Percentiles rank a stretch among this genome's conserved stretches.
These are phyloP conservation scores for Ceratotherium simum DNA, from an alignment of 2,113 vertebrate genomes.

Conservation along the genomic window DNA sequence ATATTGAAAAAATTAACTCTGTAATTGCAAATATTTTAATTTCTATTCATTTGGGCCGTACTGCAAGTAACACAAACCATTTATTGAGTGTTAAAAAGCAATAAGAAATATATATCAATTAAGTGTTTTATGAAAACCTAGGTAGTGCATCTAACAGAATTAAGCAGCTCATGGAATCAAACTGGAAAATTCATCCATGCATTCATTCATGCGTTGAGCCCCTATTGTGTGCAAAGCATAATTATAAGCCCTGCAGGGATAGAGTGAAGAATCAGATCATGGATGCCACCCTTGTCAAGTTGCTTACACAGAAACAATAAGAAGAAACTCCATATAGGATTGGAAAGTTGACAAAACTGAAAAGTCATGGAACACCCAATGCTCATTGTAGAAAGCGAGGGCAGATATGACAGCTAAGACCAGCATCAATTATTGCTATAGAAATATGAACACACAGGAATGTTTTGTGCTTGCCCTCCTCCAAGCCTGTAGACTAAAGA, in stretches of 20 bases:
- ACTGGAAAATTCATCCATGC: neutral
- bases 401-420: slow-evolving; percentile 18
- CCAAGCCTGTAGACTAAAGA: slow-evolving; percentile 55
- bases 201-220: neutral
- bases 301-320: slow-evolving; percentile 5
- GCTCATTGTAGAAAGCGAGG: neutral
- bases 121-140: slow-evolving; percentile 44
- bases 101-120: neutral
- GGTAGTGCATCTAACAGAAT: slow-evolving; percentile 18
- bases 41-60: slow-evolving; percentile 24
- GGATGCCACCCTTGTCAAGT: neutral
- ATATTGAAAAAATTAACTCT: neutral
- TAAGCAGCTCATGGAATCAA: slow-evolving; percentile 16
- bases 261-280: neutral
- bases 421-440: slow-evolving; percentile 29
- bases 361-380: neutral
- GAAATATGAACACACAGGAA: slow-evolving; percentile 53
- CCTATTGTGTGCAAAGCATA: neutral
- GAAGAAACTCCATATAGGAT: neutral
- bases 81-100: slow-evolving; percentile 29
- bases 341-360: slow-evolving; percentile 5
- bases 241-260: neutral
- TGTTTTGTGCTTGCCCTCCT: slow-evolving; percentile 48
- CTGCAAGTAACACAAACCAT: neutral
- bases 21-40: slow-evolving; percentile 20